phyloP scores from a whole-genome alignment of 23 tunicate genomes.

The Trididemnum clinides region DNA sequence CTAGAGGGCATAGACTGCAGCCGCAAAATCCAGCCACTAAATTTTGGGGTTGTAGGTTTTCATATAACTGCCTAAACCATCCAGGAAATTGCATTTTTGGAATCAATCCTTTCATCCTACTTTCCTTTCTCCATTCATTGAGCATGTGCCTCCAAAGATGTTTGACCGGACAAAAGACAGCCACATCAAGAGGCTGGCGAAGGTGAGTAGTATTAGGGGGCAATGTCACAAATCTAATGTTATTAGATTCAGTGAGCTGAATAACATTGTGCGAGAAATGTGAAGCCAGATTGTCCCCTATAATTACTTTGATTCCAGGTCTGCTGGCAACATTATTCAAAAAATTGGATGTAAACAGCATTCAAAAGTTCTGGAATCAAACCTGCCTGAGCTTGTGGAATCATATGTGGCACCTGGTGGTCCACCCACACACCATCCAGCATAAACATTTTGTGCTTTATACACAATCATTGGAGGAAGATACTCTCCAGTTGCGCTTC shows the following conservation, averaged over 20 bases:
- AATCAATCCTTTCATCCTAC: not conserved
- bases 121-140: conserved; percentile 30
- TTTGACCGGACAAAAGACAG: conserved; percentile 15
- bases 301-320: not conserved
- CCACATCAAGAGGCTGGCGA: conserved; percentile 29
- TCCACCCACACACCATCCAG: not conserved
- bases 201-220: conserved; percentile 19
- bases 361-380: conserved; percentile 22
- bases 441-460: not conserved
- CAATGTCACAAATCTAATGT: conserved; percentile 19
- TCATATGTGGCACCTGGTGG: not conserved
- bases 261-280: not conserved
- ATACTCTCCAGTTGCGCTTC: conserved; percentile 3
- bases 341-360: not conserved
- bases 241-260: not conserved
- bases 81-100: not conserved
- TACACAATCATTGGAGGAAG: conserved; percentile 32
- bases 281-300: conserved; percentile 22
- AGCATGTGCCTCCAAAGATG: not conserved
- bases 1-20: not conserved
- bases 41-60: not conserved
- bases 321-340: not conserved
- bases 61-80: not conserved
- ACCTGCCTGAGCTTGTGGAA: not conserved
- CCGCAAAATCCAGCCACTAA: conserved; percentile 15